A percentile compares a stretch with the other conserved stretches of the same genome.
Conservation (phyloP, 37 sponge, comb jelly and placozoan genomes). For the Crambe crambe region DNA sequence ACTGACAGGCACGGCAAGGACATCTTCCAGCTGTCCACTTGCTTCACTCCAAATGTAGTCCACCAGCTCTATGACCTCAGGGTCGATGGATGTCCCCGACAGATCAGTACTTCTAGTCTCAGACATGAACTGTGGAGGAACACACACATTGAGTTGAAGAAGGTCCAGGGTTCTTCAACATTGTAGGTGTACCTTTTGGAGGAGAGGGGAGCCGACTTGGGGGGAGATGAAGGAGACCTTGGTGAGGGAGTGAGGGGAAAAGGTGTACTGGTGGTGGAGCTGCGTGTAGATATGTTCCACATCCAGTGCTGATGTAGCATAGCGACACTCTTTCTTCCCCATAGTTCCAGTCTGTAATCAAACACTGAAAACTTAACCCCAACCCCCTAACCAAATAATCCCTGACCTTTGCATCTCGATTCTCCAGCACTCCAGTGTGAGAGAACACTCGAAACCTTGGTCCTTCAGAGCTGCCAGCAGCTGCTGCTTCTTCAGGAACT, state of each 20-base stretch:
- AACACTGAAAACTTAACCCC: conserved; percentile 1
- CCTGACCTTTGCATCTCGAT: conserved; percentile 36
- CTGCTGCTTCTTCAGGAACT: neutral
- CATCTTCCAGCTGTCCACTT: conserved; percentile 68
- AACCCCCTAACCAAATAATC: neutral
- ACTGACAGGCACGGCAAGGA: conserved; percentile 72
- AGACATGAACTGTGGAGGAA: conserved; percentile 44
- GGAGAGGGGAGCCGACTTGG: conserved; percentile 80
- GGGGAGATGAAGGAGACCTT: conserved; percentile 54
- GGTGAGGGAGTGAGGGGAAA: conserved; percentile 55
- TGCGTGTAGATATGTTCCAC: conserved; percentile 80
- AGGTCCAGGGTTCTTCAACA: neutral
- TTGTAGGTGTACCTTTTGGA: conserved; percentile 66
- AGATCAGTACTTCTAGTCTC: conserved; percentile 30
- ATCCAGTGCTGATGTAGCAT: conserved; percentile 65
- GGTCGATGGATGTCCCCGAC: conserved; percentile 24
- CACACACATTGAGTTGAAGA: neutral
- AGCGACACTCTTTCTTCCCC: conserved; percentile 78
- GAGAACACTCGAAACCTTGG: conserved; percentile 55
- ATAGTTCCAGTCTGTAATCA: conserved; percentile 53
- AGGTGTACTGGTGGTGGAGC: conserved; percentile 59
- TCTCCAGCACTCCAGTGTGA: conserved; percentile 67
- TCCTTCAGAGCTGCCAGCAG: neutral
- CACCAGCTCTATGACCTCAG: conserved; percentile 62
- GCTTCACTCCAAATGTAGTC: conserved; percentile 86